Evolutionary conservation across 2,888 invertebrate species (phyloP), one percentile per base, ranked within the genome.

Genomic region (Saturnia japonica): DNA sequence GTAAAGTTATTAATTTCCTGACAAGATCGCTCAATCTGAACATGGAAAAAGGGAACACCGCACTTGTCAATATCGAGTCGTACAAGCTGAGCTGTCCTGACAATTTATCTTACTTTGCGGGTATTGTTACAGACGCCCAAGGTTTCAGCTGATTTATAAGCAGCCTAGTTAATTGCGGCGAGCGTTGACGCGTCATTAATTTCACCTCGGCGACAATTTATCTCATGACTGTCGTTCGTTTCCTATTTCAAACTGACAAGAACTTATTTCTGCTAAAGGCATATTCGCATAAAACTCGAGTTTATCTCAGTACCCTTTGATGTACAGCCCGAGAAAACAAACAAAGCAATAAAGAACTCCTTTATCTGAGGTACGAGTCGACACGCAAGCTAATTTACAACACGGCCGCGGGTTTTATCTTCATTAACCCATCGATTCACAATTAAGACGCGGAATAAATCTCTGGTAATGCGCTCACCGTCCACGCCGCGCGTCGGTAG

Each of bases 361-460:
- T 93, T 93, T 93, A 93, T 93, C 93, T 87, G 89, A 89, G 90
- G 90, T 89, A 88, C 88, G 91, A 93, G 93, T 93, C 93, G 93
- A 93, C 93, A 94, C 93, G 93, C 93, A 89, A 93, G 92, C 93
- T 93, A 94, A 94, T 94, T 94, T 93, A 94, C 93, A 91, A 93
- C 93, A 93, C 91, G 86, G 90, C 92, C 93, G 89, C 90, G 89
- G 91, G 93, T 93, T 94, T 94, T 94, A 94, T 94, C 94, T 94
- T 94, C 94, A 94, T 94, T 94, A 94, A 93, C 93, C 94, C 93
- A 94, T 94, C 94, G 93, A 93, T 93, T 93, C 93, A 92, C 94
- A 94, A 94, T 94, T 94, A 94, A 94, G 94, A 93, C 94, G 92
- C 90, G 87, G 91, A 90, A 94, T 94, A 94, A 94, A 94, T 93